Conservation (phyloP, 2,797 vertebrate species). For the Acrocephalus scirpaceus region DNA sequence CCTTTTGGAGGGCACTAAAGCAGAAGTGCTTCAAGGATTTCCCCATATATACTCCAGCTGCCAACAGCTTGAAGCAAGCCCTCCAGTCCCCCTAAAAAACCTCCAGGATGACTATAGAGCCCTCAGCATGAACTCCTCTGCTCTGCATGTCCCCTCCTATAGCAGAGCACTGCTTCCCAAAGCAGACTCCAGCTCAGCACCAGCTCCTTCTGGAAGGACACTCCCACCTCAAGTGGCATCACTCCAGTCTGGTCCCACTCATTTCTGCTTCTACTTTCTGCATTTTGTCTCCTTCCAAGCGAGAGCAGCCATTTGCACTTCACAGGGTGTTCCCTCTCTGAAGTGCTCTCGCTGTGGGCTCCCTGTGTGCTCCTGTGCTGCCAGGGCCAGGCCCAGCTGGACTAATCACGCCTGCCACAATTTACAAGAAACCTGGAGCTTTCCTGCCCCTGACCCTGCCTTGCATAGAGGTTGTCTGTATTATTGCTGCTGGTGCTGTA, state of each 20-base stretch:
- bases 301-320: neutral
- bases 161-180: neutral
- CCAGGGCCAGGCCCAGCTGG: neutral
- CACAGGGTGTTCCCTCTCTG: neutral
- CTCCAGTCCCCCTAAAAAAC: neutral
- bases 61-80: neutral
- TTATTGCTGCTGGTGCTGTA: neutral
- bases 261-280: neutral
- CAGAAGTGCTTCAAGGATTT: neutral
- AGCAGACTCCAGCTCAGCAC: neutral
- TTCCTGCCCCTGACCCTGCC: neutral
- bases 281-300: neutral
- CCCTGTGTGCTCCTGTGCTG: rapidly evolving
- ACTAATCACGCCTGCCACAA: neutral
- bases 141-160: neutral
- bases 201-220: neutral
- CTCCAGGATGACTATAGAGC: neutral
- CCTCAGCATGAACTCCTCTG: neutral
- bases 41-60: neutral
- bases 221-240: neutral
- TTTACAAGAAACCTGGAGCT: neutral
- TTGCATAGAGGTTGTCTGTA: neutral
- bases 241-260: neutral
- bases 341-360: neutral
- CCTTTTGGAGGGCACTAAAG: neutral